A percentile compares a stretch with the other conserved stretches of the same genome.
Evolutionary conservation across 92 coral and sea anemone genomes (phyloP).

Genomic region (Porites rus): DNA sequence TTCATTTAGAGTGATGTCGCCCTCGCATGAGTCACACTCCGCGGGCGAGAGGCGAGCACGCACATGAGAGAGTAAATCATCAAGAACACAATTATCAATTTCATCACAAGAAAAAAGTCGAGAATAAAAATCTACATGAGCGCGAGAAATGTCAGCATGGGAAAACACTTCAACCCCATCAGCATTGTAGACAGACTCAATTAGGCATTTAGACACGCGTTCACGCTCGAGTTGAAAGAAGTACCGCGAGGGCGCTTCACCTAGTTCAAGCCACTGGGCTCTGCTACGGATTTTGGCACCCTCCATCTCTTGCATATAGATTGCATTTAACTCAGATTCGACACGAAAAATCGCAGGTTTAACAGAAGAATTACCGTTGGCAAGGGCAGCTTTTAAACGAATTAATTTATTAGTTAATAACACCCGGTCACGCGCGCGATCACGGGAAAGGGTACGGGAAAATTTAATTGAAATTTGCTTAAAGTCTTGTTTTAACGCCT

Average conservation of each 20-base stretch:
- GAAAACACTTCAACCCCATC: background rate
- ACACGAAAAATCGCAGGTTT: background rate
- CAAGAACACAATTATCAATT: background rate
- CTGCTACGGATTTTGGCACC: slow-evolving; percentile 39
- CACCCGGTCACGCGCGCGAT: no score
- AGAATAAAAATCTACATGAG: background rate
- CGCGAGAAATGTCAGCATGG: background rate
- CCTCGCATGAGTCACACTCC: background rate
- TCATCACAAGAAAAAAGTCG: background rate
- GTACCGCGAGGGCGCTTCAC: slow-evolving; percentile 32
- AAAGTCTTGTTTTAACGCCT: no score
- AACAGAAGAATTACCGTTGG: no score
- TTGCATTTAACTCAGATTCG: background rate
- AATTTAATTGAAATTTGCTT: no score
- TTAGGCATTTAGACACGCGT: background rate
- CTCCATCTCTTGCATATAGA: background rate
- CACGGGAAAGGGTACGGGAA: no score
- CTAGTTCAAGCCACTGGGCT: slow-evolving; percentile 24
- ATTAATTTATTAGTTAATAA: no score
- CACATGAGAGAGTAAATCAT: rapidly evolving
- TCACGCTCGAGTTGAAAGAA: slow-evolving; percentile 20
- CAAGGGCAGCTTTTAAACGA: no score
- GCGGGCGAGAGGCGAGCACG: no score
- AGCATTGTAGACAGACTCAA: background rate
- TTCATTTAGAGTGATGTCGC: background rate